phyloP scores from a whole-genome alignment of 2,888 invertebrate genomes.

The Chloroclystis v-ata region DNA sequence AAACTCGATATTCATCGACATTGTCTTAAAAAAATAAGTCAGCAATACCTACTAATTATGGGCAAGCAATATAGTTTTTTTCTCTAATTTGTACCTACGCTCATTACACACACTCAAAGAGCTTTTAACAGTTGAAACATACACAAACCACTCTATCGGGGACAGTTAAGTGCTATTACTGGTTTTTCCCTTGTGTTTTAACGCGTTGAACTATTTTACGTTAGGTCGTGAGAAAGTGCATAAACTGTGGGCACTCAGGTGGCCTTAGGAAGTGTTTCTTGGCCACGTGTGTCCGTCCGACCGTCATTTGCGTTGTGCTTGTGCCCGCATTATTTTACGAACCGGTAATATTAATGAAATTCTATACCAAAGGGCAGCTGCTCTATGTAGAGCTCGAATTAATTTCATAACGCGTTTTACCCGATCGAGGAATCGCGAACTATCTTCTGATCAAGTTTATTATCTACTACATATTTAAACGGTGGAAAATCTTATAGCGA shows the following conservation, averaged over 20 bases:
- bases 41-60: background rate
- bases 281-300: constrained; percentile 60
- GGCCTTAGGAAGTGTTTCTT: constrained; percentile 56
- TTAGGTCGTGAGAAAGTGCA: constrained; percentile 63
- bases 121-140: constrained; percentile 25
- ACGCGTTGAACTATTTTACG: constrained; percentile 51
- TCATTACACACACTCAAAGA: constrained; percentile 7
- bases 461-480: background rate
- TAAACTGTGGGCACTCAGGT: constrained; percentile 50
- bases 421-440: constrained; percentile 15
- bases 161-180: constrained; percentile 54
- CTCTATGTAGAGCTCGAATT: constrained; percentile 52
- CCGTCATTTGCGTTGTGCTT: constrained; percentile 51
- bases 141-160: constrained; percentile 27
- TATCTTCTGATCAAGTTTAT: constrained; percentile 12
- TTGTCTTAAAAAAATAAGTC: background rate
- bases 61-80: background rate
- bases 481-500: background rate
- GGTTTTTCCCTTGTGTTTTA: constrained; percentile 49
- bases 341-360: constrained; percentile 73
- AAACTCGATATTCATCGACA: too few relatives aligned
- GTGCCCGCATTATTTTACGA: constrained; percentile 70
- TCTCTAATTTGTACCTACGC: constrained; percentile 2
- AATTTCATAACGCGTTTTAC: constrained; percentile 52
- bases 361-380: constrained; percentile 69